Evolutionary conservation across 2,888 invertebrate genomes (phyloP).

Genomic region (Oligia strigilis): DNA sequence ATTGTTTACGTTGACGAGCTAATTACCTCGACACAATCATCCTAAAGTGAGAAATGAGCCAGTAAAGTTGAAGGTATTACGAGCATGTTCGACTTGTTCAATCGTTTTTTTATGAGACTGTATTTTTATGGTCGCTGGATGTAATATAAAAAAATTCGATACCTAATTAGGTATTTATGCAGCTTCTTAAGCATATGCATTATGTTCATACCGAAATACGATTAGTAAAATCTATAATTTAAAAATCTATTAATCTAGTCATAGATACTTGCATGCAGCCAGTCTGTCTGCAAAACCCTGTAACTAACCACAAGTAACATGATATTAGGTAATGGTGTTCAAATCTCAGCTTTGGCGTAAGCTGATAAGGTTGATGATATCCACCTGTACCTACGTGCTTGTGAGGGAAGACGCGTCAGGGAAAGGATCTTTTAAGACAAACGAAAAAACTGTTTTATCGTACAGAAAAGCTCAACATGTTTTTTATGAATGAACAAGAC

Average conservation of each 20-base stretch:
- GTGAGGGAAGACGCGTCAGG: background rate
- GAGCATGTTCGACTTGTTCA: background rate
- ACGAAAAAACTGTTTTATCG: background rate
- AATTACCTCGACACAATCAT: conserved; percentile 49
- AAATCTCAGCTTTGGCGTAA: background rate
- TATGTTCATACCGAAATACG: background rate
- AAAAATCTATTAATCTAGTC: background rate
- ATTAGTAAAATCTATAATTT: background rate
- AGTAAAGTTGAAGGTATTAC: conserved; percentile 16
- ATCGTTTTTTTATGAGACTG: background rate
- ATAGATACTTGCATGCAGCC: background rate
- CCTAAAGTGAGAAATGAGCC: conserved; percentile 30
- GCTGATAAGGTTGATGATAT: background rate
- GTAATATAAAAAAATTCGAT: background rate
- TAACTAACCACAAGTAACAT: background rate
- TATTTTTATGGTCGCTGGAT: background rate
- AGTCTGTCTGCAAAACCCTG: background rate
- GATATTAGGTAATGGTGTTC: background rate
- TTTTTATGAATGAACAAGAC: conserved; percentile 45
- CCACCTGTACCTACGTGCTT: background rate
- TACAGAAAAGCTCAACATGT: background rate
- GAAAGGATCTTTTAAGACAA: background rate
- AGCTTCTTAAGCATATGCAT: background rate
- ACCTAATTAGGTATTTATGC: background rate
- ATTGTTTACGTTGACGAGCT: conserved; percentile 48